phyloP scores from a whole-genome alignment of 2,113 vertebrate genomes.

The Perca fluviatilis region DNA sequence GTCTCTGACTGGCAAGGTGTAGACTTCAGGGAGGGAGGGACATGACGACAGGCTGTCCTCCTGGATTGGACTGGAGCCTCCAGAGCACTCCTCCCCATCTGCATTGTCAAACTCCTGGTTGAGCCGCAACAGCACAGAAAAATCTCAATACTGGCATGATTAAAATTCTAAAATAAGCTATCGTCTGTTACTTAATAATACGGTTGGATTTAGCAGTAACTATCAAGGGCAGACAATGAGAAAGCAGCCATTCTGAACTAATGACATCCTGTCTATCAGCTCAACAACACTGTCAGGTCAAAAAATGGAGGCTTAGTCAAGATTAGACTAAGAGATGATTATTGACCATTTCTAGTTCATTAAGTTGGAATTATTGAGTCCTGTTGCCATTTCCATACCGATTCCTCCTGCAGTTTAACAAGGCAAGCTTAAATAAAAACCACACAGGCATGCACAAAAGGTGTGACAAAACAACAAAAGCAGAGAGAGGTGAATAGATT shows the following conservation, averaged over 20 bases:
- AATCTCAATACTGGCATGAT: slow-evolving; percentile 5
- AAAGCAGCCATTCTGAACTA: slow-evolving; percentile 42
- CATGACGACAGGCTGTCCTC: slow-evolving; percentile 94
- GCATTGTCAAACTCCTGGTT: slow-evolving; percentile 94
- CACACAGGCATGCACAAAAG: slow-evolving; percentile 39
- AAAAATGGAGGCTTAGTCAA: slow-evolving; percentile 31
- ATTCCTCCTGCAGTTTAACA: slow-evolving; percentile 8
- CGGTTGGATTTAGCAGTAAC: slow-evolving; percentile 5
- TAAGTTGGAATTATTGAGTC: slow-evolving; percentile 40
- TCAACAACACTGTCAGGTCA: slow-evolving; percentile 27
- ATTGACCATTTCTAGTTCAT: slow-evolving; percentile 57
- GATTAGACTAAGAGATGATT: slow-evolving; percentile 47
- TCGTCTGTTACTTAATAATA: slow-evolving; percentile 6
- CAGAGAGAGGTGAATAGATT: slow-evolving; percentile 67
- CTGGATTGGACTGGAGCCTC: slow-evolving; percentile 90
- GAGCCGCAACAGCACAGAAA: slow-evolving; percentile 1
- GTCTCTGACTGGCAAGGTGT: slow-evolving; percentile 90
- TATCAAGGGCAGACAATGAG: slow-evolving; percentile 30
- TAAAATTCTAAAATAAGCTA: neutral
- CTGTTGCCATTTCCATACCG: slow-evolving; percentile 5
- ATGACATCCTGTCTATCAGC: slow-evolving; percentile 30
- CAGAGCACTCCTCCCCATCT: slow-evolving; percentile 92
- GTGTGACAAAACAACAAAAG: slow-evolving; percentile 39
- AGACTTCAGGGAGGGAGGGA: slow-evolving; percentile 93
- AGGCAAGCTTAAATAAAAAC: slow-evolving; percentile 11